Percentiles rank a stretch among this genome's conserved stretches.
Conservation (phyloP, 2,797 vertebrate genomes). For the Coregonus suidteri region DNA sequence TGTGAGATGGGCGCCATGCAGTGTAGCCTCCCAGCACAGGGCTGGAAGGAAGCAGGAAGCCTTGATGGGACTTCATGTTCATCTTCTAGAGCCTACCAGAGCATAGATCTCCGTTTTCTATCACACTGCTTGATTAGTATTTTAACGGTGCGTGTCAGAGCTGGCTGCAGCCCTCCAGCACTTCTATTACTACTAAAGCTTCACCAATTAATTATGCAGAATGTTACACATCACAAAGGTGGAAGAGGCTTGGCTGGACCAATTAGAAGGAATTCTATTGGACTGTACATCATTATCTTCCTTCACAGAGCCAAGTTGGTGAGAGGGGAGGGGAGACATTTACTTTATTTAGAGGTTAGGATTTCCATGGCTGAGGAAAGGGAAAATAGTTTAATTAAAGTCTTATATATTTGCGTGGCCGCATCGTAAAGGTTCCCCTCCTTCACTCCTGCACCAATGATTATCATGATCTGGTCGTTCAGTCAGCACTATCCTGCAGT, state of each 20-base stretch:
- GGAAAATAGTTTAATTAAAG: conserved; percentile 55
- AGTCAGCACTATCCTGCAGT: not conserved
- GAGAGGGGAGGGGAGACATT: not conserved
- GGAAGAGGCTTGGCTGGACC: conserved; percentile 47
- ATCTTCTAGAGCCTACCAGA: conserved; percentile 42
- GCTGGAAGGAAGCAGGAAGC: conserved; percentile 26
- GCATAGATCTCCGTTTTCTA: conserved; percentile 63
- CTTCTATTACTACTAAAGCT: conserved; percentile 63
- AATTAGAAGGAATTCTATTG: conserved; percentile 44
- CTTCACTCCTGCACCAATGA: conserved; percentile 23
- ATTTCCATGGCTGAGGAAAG: conserved; percentile 34
- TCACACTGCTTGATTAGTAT: conserved; percentile 69
- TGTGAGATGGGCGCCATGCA: not conserved
- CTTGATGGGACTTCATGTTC: conserved; percentile 56
- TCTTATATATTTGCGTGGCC: conserved; percentile 36
- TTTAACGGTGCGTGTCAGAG: conserved; percentile 72
- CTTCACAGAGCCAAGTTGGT: conserved; percentile 18
- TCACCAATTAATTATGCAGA: conserved; percentile 71
- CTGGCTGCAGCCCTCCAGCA: conserved; percentile 56
- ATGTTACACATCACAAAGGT: conserved; percentile 59
- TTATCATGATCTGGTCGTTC: conserved; percentile 5
- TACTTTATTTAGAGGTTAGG: conserved; percentile 49
- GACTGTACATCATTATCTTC: conserved; percentile 38
- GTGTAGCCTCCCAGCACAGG: conserved; percentile 28
- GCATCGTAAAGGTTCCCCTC: conserved; percentile 25